Evolutionary conservation across 2,888 invertebrate species (phyloP).

Genomic region (Calameuta idolon): DNA sequence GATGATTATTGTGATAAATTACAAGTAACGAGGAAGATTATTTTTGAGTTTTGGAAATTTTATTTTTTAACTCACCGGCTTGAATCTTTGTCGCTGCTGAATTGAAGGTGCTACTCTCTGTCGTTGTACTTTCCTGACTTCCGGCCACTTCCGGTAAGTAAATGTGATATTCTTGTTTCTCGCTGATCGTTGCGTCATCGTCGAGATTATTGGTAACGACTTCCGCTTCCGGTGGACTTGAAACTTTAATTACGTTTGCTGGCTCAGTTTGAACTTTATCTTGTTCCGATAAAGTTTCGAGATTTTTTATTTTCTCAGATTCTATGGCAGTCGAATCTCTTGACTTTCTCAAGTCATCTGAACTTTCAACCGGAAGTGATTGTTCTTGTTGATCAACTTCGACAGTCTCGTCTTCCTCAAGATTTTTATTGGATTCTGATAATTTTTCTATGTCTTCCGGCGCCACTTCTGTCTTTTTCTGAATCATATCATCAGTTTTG

Average conservation of each 20-base stretch:
- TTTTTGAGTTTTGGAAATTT: background rate
- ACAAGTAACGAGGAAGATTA: background rate
- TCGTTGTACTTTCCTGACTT: constrained; percentile 29
- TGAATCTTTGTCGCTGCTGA: constrained; percentile 53
- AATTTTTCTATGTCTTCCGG: background rate
- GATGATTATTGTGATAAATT: background rate
- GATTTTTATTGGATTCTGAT: constrained; percentile 3
- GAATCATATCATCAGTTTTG: constrained; percentile 3
- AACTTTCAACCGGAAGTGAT: background rate
- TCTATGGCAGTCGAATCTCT: constrained; percentile 3
- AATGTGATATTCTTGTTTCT: constrained; percentile 37
- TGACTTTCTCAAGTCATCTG: background rate
- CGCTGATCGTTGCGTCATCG: constrained; percentile 17
- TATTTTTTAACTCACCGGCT: constrained; percentile 42
- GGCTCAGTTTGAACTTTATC: background rate
- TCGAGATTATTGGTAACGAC: constrained; percentile 22
- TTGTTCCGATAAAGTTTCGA: background rate
- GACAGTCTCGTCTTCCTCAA: constrained; percentile 1
- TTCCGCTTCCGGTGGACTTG: constrained; percentile 19
- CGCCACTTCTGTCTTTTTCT: background rate
- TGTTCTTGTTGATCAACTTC: background rate
- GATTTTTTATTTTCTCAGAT: constrained; percentile 17
- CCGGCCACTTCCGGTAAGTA: constrained; percentile 33
- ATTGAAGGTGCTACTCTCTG: constrained; percentile 42
- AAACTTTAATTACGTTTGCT: background rate